These are phyloP conservation scores for Bergia sp. DNA, from an alignment of 92 coral and sea anemone genomes.

Conservation along the genomic window DNA sequence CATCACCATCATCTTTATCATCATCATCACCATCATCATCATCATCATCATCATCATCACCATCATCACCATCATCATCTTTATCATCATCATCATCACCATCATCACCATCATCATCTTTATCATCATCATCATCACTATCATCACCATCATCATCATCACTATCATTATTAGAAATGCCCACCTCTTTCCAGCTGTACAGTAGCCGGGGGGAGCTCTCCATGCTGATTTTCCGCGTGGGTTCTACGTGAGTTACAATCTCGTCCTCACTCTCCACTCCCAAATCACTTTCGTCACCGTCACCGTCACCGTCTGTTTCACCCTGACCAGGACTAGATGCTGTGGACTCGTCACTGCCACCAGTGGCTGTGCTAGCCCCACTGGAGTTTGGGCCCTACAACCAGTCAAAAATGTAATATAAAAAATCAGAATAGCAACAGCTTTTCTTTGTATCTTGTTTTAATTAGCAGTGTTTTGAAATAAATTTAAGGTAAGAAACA, in stretches of 20 bases:
- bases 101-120: neutral
- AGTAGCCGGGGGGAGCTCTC: constrained; percentile 64
- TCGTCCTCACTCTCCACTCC: constrained; percentile 78
- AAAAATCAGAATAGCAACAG: neutral
- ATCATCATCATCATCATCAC: too few relatives aligned
- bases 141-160: neutral
- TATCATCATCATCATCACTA: neutral
- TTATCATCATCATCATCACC: neutral
- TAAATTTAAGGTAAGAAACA: too few relatives aligned
- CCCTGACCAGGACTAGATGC: constrained; percentile 85
- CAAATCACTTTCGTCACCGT: constrained; percentile 84
- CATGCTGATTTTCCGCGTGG: constrained; percentile 55
- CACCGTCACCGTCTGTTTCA: constrained; percentile 79
- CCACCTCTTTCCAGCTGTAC: constrained; percentile 96
- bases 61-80: too few relatives aligned
- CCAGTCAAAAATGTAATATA: neutral
- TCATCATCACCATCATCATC: too few relatives aligned
- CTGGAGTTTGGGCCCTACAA: constrained; percentile 72
- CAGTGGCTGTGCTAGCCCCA: constrained; percentile 88
- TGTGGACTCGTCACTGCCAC: constrained; percentile 95
- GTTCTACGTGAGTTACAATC: constrained; percentile 71
- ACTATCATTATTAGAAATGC: constrained; percentile 12
- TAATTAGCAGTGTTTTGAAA: too few relatives aligned
- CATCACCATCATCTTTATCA: neutral
- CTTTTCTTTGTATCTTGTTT: too few relatives aligned